Conservation (phyloP, 2,113 vertebrate species). For the Poicephalus meyeri region DNA sequence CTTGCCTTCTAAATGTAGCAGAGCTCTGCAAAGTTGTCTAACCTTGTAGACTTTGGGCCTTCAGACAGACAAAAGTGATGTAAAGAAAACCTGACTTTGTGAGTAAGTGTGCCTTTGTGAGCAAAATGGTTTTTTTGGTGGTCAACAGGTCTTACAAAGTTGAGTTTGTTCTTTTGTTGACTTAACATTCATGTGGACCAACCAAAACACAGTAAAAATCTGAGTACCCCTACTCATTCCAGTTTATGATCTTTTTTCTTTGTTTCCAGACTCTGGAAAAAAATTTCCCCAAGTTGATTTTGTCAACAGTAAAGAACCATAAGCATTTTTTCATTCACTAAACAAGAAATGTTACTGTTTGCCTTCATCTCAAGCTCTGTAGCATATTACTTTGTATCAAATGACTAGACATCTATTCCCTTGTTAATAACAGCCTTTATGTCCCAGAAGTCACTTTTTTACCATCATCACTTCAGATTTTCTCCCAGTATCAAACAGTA, state of each 20-base stretch:
- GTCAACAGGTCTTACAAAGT: not conserved
- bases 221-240: not conserved
- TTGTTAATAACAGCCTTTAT: not conserved
- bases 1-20: not conserved
- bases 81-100: not conserved
- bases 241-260: not conserved
- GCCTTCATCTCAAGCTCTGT: not conserved
- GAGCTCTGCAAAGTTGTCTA: not conserved
- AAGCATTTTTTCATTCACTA: not conserved
- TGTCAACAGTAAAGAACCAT: not conserved
- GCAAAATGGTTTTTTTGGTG: not conserved
- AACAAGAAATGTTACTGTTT: not conserved
- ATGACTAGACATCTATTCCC: not conserved
- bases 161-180: not conserved
- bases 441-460: not conserved
- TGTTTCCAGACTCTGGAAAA: not conserved
- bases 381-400: not conserved
- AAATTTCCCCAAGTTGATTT: not conserved
- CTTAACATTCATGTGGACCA: not conserved
- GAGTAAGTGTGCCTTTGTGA: not conserved
- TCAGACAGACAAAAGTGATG: not conserved
- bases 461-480: not conserved
- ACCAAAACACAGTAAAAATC: not conserved
- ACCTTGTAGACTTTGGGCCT: not conserved
- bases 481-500: not conserved